A percentile compares a stretch with the other conserved stretches of the same genome.
Conservation (phyloP, 2,113 vertebrate species). For the Ellobius talpinus region DNA sequence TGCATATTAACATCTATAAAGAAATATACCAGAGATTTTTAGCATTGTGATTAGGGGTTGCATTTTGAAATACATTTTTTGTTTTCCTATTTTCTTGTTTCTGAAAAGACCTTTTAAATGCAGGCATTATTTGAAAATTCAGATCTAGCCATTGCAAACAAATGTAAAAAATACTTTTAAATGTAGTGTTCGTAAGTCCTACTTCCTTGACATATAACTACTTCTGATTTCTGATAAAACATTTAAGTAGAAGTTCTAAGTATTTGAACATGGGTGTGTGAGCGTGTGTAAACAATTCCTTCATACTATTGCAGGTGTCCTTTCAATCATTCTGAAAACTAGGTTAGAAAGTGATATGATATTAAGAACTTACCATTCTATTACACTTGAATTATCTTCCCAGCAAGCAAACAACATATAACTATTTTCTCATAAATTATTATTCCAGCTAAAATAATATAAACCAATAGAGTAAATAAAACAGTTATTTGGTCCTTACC, state of each 20-base stretch:
- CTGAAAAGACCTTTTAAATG: neutral
- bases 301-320: neutral
- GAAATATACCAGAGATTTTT: neutral
- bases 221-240: neutral
- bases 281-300: neutral
- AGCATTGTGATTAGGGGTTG: neutral
- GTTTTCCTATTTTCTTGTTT: slow-evolving; percentile 2
- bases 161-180: neutral
- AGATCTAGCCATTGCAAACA: neutral
- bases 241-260: slow-evolving; percentile 12
- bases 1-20: neutral
- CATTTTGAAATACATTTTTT: slow-evolving; percentile 30
- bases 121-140: slow-evolving; percentile 7
- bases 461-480: neutral
- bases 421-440: slow-evolving; percentile 15
- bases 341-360: neutral
- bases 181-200: neutral
- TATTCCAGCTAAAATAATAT: neutral
- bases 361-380: neutral
- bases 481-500: neutral
- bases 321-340: slow-evolving; percentile 13
- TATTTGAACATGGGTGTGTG: neutral
- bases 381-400: neutral
- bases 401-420: neutral
- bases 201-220: neutral